A percentile compares a stretch with the other conserved stretches of the same genome.
These are phyloP conservation scores for Chromobotia macracanthus DNA, from an alignment of 2,797 vertebrate genomes.

Conservation along the genomic window DNA sequence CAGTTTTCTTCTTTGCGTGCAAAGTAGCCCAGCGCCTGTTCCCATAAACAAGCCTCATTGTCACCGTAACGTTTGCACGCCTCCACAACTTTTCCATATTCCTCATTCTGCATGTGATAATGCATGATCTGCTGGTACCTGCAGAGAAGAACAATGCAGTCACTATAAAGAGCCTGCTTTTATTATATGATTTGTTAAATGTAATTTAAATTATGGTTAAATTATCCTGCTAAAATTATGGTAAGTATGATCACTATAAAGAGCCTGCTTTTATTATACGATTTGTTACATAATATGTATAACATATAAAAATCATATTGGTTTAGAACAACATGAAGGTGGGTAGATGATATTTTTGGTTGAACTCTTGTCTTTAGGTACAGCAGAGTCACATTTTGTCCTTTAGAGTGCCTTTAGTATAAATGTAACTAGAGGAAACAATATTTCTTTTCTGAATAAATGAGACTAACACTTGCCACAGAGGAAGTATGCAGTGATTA, in stretches of 20 bases:
- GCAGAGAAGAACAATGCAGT: too few species aligned
- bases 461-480: not conserved
- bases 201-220: not conserved
- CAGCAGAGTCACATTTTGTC: too few species aligned
- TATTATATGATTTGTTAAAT: too few species aligned
- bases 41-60: conserved; percentile 93
- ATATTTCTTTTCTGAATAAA: not conserved
- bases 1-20: conserved; percentile 98
- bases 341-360: not conserved
- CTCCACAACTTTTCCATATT: conserved; percentile 91
- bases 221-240: too few species aligned
- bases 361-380: not conserved
- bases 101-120: conserved; percentile 98
- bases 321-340: too few species aligned
- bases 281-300: not conserved
- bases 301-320: not conserved
- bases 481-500: not conserved
- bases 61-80: conserved; percentile 90
- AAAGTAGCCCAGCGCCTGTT: conserved; percentile 95
- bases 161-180: too few species aligned
- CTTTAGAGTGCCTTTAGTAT: not conserved
- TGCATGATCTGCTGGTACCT: conserved; percentile 97
- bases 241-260: too few species aligned
- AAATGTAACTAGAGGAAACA: not conserved
- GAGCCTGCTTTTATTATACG: too few species aligned